Evolutionary conservation across 2,113 vertebrate species (phyloP).

Genomic region (Neolamprologus sp.): DNA sequence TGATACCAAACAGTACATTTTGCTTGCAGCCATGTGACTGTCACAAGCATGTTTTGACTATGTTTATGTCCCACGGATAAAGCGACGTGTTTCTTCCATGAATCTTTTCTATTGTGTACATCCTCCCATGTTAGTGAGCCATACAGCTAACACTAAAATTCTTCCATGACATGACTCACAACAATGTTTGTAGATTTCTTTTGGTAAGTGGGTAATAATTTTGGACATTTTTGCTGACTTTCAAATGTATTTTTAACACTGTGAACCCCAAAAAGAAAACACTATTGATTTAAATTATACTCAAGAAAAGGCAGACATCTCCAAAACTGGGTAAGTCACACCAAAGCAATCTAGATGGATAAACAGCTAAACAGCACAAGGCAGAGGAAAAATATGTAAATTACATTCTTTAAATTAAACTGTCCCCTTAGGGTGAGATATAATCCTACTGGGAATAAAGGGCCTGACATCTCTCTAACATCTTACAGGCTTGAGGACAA

Average conservation of each 20-base stretch:
- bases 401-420: background rate
- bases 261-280: background rate
- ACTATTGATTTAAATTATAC: background rate
- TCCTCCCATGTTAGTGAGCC: background rate
- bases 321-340: background rate
- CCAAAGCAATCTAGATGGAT: background rate
- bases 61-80: background rate
- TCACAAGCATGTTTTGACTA: background rate
- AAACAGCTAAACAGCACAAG: background rate
- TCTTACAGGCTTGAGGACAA: background rate
- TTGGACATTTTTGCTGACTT: background rate
- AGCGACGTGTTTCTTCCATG: accelerated
- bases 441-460: background rate
- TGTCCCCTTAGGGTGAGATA: background rate
- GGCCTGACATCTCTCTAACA: background rate
- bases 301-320: background rate
- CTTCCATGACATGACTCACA: background rate
- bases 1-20: background rate
- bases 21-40: background rate
- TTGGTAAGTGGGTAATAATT: background rate
- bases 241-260: background rate
- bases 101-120: background rate
- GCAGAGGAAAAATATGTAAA: background rate
- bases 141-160: background rate
- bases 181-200: background rate